Conservation (phyloP, 2,113 vertebrate species). For the Manacus vitellinus region DNA sequence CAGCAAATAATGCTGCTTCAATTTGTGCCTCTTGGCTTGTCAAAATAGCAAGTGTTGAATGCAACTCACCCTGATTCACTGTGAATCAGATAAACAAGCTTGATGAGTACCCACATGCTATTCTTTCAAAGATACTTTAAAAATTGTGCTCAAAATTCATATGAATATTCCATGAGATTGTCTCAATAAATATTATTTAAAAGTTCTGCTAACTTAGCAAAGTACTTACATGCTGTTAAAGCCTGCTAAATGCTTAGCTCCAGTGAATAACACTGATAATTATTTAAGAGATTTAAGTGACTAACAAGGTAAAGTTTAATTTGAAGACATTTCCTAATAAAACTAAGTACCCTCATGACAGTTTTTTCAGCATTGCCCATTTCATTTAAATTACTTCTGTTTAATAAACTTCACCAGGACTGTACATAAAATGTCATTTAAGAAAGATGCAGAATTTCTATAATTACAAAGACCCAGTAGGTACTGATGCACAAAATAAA, state of each 20-base stretch:
- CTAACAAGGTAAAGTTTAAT: conserved; percentile 36
- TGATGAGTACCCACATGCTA: background rate
- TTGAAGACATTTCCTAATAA: conserved; percentile 29
- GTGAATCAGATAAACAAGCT: conserved; percentile 12
- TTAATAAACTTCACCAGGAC: background rate
- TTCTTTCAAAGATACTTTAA: background rate
- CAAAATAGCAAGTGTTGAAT: background rate
- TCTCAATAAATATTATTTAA: conserved; percentile 27
- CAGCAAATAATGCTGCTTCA: background rate
- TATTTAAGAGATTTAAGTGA: conserved; percentile 39
- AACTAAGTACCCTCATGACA: background rate
- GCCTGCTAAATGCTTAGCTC: conserved; percentile 6
- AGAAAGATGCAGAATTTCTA: background rate
- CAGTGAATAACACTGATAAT: background rate
- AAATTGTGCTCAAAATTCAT: background rate
- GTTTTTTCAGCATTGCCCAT: background rate
- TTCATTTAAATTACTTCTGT: background rate
- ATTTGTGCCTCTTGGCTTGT: conserved; percentile 4
- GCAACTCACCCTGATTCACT: background rate
- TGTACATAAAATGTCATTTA: background rate
- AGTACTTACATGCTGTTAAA: conserved; percentile 19
- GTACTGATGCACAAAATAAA: background rate
- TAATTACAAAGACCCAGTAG: background rate
- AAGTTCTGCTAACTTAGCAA: conserved; percentile 13
- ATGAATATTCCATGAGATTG: background rate